Percentiles rank a stretch among this genome's conserved stretches.
Conservation (phyloP, 2,797 vertebrate genomes). For the Adrianichthys oophorus region DNA sequence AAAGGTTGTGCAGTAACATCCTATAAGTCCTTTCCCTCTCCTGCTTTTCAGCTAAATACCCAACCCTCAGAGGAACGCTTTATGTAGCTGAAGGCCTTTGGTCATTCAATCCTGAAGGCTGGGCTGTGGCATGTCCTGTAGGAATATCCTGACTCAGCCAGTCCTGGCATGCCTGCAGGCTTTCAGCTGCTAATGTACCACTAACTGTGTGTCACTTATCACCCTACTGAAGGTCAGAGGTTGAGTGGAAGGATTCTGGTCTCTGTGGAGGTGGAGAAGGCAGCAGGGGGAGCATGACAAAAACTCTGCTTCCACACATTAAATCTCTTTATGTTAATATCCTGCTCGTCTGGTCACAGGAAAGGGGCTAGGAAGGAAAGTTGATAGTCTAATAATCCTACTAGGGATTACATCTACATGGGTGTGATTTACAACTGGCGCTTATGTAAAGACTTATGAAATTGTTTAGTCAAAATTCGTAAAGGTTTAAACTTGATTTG, state of each 20-base stretch:
- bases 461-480: no score
- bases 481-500: no score
- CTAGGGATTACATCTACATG: no score
- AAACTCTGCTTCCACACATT: slow-evolving; percentile 32
- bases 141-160: slow-evolving; percentile 68
- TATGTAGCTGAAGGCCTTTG: slow-evolving; percentile 46
- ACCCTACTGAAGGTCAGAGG: slow-evolving; percentile 63
- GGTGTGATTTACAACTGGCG: no score
- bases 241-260: slow-evolving; percentile 57
- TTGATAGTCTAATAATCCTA: not conserved
- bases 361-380: not conserved
- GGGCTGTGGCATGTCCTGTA: slow-evolving; percentile 56
- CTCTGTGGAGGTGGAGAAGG: slow-evolving; percentile 43
- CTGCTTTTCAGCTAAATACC: slow-evolving; percentile 47
- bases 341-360: slow-evolving; percentile 17
- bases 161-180: slow-evolving; percentile 51
- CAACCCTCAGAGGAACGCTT: slow-evolving; percentile 46
- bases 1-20: slow-evolving; percentile 16
- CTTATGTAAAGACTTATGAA: no score
- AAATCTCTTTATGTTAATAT: slow-evolving; percentile 36
- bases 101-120: slow-evolving; percentile 55
- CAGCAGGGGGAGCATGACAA: slow-evolving; percentile 34
- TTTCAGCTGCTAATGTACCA: slow-evolving; percentile 68
- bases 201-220: slow-evolving; percentile 57
- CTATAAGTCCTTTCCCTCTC: slow-evolving; percentile 32